Evolutionary conservation across 1,140 invertebrate genomes (phyloP), one percentile per base, ranked within the genome.

Genomic region (Microplitis mediator): DNA sequence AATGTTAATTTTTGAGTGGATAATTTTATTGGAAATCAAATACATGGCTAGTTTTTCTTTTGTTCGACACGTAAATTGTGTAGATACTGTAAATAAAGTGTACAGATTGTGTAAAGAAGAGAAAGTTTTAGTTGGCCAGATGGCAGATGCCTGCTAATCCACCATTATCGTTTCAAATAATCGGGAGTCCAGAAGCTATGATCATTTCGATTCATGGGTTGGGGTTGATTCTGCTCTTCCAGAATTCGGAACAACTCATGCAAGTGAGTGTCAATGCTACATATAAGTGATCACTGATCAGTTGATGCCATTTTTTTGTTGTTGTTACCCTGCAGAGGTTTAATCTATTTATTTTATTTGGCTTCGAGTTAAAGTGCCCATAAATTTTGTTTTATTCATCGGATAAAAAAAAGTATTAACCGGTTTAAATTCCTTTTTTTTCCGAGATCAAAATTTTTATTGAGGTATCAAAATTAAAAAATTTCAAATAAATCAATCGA

Each of bases 131-230:
- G 8, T 14, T n/a, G 72, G 75, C 77, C 77, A 77, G 77, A 78
- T 80, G 81, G 79, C 81, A 81, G 80, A 84, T 77, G 70, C 74
- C 76, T 61, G 79, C 78, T 81, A 81, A 83, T 81, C 82, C 78
- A 69, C 79, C 80, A 83, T 82, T 83, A 84, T 82, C 80, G 79
- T 74, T 76, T 75, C 74, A 80, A 77, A 84, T 82, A 76, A 84
- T 84, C 80, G 70, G 77, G 73, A 39, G 70, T 72, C 64, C 70
- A 32, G 65, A 72, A 50, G 72, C 71, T 74, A 71, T 71, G 72
- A 75, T 77, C 70, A 76, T 82, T 82, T 82, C 77, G 70, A 81
- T 79, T 82, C 82, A 81, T 76, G 16, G 64, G 35, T 65, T 72
- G 60, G 36, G 64, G 64, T 64, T 64, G 5, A 58, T 64, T 64